Evolutionary conservation across 2,888 invertebrate species (phyloP).

Genomic region (Selenia dentaria): DNA sequence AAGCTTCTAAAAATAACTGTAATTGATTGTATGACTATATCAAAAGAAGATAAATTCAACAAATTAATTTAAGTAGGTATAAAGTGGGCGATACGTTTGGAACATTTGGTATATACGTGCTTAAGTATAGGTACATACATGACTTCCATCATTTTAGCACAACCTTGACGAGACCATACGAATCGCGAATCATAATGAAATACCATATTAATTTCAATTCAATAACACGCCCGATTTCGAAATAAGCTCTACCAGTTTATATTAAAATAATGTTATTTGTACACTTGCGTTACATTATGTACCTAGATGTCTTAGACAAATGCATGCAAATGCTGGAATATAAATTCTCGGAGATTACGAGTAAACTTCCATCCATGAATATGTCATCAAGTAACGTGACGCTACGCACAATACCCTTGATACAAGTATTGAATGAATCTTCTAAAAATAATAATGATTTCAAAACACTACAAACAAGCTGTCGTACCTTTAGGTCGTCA

Average conservation of each 20-base stretch:
- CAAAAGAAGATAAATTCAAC: constrained; percentile 8
- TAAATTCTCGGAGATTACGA: neutral
- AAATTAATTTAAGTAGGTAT: constrained; percentile 8
- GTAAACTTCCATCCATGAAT: neutral
- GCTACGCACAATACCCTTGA: neutral
- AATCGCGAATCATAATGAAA: too few relatives aligned
- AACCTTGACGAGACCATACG: constrained; percentile 16
- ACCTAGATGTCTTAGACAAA: too few relatives aligned
- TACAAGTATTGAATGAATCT: constrained; percentile 6
- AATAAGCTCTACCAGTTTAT: constrained; percentile 5
- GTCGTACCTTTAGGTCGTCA: constrained; percentile 15
- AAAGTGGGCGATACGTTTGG: constrained; percentile 15
- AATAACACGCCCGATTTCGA: constrained; percentile 11
- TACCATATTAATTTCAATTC: constrained; percentile 12
- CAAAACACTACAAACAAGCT: constrained; percentile 21
- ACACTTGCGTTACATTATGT: too few relatives aligned
- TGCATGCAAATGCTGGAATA: too few relatives aligned
- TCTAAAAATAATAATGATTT: constrained; percentile 18
- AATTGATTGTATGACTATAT: neutral
- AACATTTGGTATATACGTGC: constrained; percentile 13
- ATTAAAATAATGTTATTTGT: too few relatives aligned
- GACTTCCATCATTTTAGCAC: constrained; percentile 13
- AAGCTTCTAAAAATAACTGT: constrained; percentile 3
- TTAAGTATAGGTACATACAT: constrained; percentile 1
- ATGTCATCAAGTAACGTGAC: neutral